These are phyloP conservation scores for Eupithecia insigniata DNA, from an alignment of 2,888 invertebrate genomes.

Conservation along the genomic window DNA sequence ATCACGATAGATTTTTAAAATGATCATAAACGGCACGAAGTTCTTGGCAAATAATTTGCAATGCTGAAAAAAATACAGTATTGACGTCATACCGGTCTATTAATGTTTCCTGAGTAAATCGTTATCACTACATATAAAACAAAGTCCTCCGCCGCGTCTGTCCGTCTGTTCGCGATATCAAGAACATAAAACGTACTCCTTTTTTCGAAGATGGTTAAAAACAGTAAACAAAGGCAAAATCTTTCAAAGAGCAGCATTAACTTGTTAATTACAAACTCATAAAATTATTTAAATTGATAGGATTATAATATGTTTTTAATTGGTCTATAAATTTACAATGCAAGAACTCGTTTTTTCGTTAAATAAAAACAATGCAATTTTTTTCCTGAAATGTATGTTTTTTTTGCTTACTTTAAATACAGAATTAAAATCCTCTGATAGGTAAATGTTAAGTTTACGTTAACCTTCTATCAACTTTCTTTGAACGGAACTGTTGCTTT, in stretches of 20 bases:
- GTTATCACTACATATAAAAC: no score
- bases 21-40: background rate
- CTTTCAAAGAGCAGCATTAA: no score
- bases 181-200: no score
- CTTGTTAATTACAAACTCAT: background rate
- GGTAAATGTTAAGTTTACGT: background rate
- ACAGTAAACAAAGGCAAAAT: no score
- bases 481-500: background rate
- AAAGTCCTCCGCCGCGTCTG: no score
- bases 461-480: background rate
- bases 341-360: background rate
- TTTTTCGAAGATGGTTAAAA: no score
- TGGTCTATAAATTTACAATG: background rate
- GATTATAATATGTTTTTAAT: background rate
- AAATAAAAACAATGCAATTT: background rate
- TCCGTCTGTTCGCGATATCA: no score
- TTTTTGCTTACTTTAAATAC: no score
- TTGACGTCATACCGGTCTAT: background rate
- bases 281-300: background rate
- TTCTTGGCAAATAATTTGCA: background rate
- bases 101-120: slow-evolving; percentile 1
- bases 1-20: background rate
- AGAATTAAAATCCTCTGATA: no score
- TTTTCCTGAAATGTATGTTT: no score
- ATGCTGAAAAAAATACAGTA: background rate